Evolutionary conservation across 1,140 invertebrate species (phyloP).

Genomic region (Adelges cooleyi): DNA sequence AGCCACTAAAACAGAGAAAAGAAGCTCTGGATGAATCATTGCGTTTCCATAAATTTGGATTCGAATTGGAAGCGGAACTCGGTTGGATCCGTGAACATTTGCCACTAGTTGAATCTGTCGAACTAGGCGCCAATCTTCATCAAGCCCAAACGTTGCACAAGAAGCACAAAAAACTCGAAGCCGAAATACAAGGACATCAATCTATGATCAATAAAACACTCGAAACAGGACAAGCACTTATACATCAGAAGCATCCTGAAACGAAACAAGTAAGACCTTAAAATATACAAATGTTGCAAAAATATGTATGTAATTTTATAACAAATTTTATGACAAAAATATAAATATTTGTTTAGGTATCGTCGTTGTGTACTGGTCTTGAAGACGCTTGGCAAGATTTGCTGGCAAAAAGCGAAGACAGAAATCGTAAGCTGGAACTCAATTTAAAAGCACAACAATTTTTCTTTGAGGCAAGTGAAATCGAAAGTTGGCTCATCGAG

Average conservation of each 20-base stretch:
- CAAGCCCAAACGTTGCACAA: slow-evolving; percentile 85
- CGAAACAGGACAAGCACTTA: slow-evolving; percentile 55
- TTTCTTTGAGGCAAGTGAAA: slow-evolving; percentile 78
- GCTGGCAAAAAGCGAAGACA: slow-evolving; percentile 52
- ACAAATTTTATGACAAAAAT: no score
- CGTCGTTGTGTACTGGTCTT: slow-evolving; percentile 51
- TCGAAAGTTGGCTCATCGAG: slow-evolving; percentile 85
- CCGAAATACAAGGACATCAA: slow-evolving; percentile 70
- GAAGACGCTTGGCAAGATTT: slow-evolving; percentile 58
- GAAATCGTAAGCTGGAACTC: slow-evolving; percentile 66
- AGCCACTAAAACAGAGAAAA: slow-evolving; percentile 53
- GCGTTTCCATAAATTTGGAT: slow-evolving; percentile 84
- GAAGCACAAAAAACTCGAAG: slow-evolving; percentile 84
- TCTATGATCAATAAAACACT: slow-evolving; percentile 70
- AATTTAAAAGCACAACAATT: slow-evolving; percentile 82
- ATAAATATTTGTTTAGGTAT: slow-evolving; percentile 41
- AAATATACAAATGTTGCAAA: no score
- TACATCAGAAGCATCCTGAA: slow-evolving; percentile 64
- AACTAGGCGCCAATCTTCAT: slow-evolving; percentile 67
- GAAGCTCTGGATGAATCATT: slow-evolving; percentile 71
- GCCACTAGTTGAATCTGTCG: slow-evolving; percentile 63
- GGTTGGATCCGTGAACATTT: slow-evolving; percentile 91
- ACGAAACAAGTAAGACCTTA: slow-evolving; percentile 61
- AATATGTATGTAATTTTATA: no score
- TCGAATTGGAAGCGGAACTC: slow-evolving; percentile 83